Evolutionary conservation across 2,888 invertebrate genomes (phyloP).

Genomic region (Beris morrisii): DNA sequence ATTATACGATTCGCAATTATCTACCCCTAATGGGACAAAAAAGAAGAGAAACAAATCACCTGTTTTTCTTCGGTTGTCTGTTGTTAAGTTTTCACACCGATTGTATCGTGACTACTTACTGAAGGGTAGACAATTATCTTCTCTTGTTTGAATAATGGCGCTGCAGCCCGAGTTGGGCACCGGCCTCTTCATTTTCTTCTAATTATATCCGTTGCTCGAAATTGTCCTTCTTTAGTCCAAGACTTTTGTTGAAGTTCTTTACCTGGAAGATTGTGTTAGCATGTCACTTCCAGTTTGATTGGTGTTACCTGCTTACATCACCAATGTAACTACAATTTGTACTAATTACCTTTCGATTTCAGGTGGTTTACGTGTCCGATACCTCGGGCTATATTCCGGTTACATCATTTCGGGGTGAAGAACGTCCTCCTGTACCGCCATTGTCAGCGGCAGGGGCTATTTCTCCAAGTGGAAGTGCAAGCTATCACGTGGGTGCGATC

Average conservation of each 20-base stretch:
- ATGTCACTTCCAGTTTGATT: too few relatives aligned
- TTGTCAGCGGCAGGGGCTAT: conserved; percentile 53
- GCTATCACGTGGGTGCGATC: conserved; percentile 48
- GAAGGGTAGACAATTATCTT: too few relatives aligned
- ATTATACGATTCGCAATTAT: too few relatives aligned
- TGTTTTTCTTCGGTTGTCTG: neutral
- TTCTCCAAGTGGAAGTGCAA: conserved; percentile 38
- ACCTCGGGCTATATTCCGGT: conserved; percentile 75
- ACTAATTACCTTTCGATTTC: neutral
- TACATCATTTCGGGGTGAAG: conserved; percentile 66
- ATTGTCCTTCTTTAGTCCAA: too few relatives aligned
- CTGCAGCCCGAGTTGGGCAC: too few relatives aligned
- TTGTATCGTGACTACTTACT: neutral
- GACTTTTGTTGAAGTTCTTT: too few relatives aligned
- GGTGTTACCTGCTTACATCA: neutral
- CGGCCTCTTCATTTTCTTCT: too few relatives aligned
- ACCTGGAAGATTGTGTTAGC: too few relatives aligned
- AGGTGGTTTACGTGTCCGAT: conserved; percentile 78
- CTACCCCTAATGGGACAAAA: neutral
- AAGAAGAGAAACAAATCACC: too few relatives aligned
- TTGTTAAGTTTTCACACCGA: neutral
- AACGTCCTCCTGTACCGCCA: conserved; percentile 47
- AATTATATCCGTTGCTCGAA: too few relatives aligned
- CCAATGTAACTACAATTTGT: too few relatives aligned
- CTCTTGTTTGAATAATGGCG: too few relatives aligned